Base-by-base conservation (phyloP, 1,140 invertebrate species). In the Brachionus calyciflorus region DNA sequence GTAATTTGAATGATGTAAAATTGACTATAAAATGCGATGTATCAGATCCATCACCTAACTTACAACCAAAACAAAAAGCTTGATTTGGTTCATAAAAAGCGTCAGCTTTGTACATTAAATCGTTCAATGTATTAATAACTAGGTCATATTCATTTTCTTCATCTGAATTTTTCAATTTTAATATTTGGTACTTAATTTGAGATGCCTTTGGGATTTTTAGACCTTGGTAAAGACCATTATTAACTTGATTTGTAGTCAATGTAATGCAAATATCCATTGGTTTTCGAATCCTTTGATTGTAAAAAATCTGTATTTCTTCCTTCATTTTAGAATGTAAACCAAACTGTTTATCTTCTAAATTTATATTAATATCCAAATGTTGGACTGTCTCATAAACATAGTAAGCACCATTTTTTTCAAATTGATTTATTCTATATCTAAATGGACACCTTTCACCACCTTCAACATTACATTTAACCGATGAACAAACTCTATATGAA, bases 261-360 rank as follows among this genome's bases (percentile, higher is more conserved):
- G 53, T 55, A 28, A 55, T 55, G 28, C 53, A 55, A 55, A 55
- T 55, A 28, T 55, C 53, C 53, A 55, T 55, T 28, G 24, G 21
- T 55, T 55, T 30, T 28, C 53, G 21, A 28, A 28, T 55, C 28
- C 53, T 21, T 55, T 55, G 53, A 55, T 26, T 55, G 28, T 14
- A 55, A 28, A 21, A 55, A 12, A 14, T 55, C 17, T 55, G 24
- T 28, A 55, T 55, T 55, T 30, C 53, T 28, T 55, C 53, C 28
- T 55, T 55, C n/a, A 55, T 55, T 28, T 28, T 14, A 10, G 12
- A n/a, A 49, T 49, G 46, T 49, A 49, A 49, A 49, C 46, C 51
- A 55, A 26, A 55, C 19, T 19, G 33, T 63, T 63, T 63, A 19
- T 63, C 30, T 19, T 19, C 3, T 40, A 37, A 24, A 40, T n/a